Conservation (phyloP, 2,888 invertebrate genomes). For the Coelopa pilipes region DNA sequence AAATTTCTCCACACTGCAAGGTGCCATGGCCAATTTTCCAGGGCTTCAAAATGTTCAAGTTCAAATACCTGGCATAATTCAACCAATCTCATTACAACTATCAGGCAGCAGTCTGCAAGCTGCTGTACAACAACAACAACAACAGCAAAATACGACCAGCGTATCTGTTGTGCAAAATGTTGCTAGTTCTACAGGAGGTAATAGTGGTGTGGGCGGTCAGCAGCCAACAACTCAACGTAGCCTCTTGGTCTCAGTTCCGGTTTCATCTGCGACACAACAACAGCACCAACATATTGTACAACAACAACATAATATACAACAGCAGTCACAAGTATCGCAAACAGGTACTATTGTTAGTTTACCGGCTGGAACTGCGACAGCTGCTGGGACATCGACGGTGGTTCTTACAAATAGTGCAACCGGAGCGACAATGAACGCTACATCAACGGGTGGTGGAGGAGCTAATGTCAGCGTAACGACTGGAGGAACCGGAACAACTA, state of each 20-base stretch:
- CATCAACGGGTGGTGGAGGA: conserved; percentile 34
- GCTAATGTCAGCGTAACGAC: conserved; percentile 13
- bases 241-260: conserved; percentile 76
- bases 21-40: conserved; percentile 70
- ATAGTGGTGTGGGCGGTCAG: conserved; percentile 9
- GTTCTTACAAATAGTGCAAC: conserved; percentile 61
- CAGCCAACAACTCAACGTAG: conserved; percentile 65
- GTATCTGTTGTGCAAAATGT: conserved; percentile 42
- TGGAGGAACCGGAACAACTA: conserved; percentile 46
- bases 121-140: conserved; percentile 57
- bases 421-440: conserved; percentile 30
- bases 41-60: conserved; percentile 81
- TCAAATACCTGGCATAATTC: conserved; percentile 86
- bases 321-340: conserved; percentile 64
- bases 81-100: conserved; percentile 83
- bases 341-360: conserved; percentile 68
- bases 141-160: conserved; percentile 40
- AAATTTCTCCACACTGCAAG: conserved; percentile 76
- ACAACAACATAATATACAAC: conserved; percentile 56
- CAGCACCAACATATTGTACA: conserved; percentile 60
- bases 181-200: conserved; percentile 19
- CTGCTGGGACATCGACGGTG: conserved; percentile 65
- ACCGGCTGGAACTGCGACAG: conserved; percentile 52
- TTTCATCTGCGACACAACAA: conserved; percentile 55
- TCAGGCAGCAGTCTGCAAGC: conserved; percentile 73